These are phyloP conservation scores for Celastrina argiolus DNA, from an alignment of 2,888 invertebrate species.

Conservation along the genomic window DNA sequence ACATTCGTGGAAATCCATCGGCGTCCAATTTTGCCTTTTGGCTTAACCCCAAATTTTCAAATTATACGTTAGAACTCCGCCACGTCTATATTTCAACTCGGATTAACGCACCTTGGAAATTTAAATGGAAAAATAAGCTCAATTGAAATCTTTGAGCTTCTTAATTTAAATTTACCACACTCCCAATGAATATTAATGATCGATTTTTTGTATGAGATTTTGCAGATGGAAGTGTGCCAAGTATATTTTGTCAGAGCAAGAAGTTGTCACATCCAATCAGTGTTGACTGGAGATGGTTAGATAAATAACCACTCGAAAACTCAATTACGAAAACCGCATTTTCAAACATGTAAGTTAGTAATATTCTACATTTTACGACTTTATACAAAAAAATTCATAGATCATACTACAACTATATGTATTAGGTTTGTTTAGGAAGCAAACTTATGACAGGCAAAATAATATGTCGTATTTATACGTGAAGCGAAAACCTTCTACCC, in stretches of 20 bases:
- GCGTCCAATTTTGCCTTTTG: slow-evolving; percentile 28
- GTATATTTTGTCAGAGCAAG: neutral
- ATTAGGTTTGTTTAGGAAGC: too few species aligned
- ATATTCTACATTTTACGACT: too few species aligned
- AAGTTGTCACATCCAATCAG: neutral
- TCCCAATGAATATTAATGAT: neutral
- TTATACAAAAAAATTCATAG: too few species aligned
- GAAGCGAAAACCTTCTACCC: too few species aligned
- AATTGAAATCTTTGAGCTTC: neutral
- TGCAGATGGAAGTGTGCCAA: neutral
- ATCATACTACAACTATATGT: too few species aligned
- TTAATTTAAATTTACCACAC: neutral
- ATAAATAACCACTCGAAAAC: too few species aligned
- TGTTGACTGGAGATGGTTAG: neutral
- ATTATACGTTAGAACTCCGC: slow-evolving; percentile 22
- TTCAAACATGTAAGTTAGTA: too few species aligned
- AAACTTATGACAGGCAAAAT: too few species aligned
- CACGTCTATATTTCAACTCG: slow-evolving; percentile 20
- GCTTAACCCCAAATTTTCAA: slow-evolving; percentile 29
- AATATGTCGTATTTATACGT: too few species aligned
- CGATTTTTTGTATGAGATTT: neutral
- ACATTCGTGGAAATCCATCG: slow-evolving; percentile 8
- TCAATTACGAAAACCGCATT: too few species aligned
- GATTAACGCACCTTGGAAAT: slow-evolving; percentile 12
- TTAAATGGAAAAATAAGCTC: slow-evolving; percentile 14